Percentiles rank a stretch among this genome's conserved stretches.
Conservation (phyloP, 2,113 vertebrate species). For the Peromyscus leucopus region DNA sequence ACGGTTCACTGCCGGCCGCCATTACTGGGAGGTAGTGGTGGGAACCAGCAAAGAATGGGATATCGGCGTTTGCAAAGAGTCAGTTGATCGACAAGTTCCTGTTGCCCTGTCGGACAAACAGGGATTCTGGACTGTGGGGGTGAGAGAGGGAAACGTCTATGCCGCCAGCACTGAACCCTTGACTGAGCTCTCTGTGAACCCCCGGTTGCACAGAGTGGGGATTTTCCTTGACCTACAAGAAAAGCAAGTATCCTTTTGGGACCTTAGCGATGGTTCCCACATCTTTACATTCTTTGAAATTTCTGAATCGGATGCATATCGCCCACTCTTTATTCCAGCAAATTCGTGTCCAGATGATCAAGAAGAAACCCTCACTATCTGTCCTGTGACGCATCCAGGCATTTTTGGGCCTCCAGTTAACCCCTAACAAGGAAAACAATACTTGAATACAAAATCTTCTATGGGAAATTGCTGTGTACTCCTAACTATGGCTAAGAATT, state of each 20-base stretch:
- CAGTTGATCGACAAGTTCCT: accelerated
- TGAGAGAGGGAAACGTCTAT: neutral
- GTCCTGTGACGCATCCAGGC: neutral
- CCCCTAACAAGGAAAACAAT: neutral
- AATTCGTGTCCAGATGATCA: neutral
- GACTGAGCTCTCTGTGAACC: neutral
- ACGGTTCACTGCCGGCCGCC: neutral
- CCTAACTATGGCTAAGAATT: neutral
- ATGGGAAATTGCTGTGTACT: no score
- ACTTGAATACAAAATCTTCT: neutral
- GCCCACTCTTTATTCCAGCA: neutral
- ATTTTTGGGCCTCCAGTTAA: neutral
- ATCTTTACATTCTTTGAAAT: neutral
- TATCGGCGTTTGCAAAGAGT: neutral
- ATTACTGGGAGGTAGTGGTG: conserved; percentile 25
- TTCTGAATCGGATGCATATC: neutral
- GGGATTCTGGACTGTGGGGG: neutral
- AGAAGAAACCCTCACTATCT: neutral
- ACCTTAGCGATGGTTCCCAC: neutral
- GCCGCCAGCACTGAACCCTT: neutral
- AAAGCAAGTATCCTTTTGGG: neutral
- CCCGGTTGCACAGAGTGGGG: neutral
- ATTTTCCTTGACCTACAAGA: neutral
- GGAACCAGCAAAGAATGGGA: neutral
- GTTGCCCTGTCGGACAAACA: neutral